phyloP scores from a whole-genome alignment of 2,113 vertebrate genomes.

The Tachysurus vachellii region DNA sequence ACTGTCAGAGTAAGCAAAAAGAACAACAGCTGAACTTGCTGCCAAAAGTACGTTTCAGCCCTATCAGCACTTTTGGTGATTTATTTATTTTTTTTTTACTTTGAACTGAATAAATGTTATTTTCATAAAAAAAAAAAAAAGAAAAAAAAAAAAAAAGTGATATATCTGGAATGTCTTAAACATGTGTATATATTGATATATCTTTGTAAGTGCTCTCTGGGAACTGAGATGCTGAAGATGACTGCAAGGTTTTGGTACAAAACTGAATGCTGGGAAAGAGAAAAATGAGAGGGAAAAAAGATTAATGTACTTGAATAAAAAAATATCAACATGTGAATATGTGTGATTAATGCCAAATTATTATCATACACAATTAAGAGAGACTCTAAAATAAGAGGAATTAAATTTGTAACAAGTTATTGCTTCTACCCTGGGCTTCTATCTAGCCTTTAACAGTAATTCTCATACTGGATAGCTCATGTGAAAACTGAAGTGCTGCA shows the following conservation, averaged over 20 bases:
- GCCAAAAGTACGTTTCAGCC: conserved; percentile 27
- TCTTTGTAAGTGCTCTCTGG: background rate
- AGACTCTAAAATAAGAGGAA: background rate
- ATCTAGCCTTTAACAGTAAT: background rate
- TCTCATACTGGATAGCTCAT: background rate
- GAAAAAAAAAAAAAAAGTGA: background rate
- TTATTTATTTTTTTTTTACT: background rate
- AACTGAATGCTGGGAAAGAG: background rate
- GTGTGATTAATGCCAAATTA: background rate
- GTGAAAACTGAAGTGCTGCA: background rate
- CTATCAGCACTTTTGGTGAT: conserved; percentile 41
- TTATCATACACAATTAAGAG: background rate
- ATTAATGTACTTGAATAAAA: background rate
- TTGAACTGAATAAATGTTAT: conserved; percentile 6
- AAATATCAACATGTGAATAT: background rate
- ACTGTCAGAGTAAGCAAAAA: conserved; percentile 50
- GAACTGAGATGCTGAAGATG: background rate
- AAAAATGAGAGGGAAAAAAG: background rate
- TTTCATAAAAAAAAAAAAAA: conserved; percentile 10
- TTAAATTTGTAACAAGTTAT: background rate
- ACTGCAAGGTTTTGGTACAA: background rate
- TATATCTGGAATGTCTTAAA: background rate
- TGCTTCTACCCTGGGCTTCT: background rate
- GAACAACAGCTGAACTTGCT: background rate
- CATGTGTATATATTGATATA: background rate